phyloP scores from a whole-genome alignment of 2,113 vertebrate genomes.

The Cyanistes caeruleus region DNA sequence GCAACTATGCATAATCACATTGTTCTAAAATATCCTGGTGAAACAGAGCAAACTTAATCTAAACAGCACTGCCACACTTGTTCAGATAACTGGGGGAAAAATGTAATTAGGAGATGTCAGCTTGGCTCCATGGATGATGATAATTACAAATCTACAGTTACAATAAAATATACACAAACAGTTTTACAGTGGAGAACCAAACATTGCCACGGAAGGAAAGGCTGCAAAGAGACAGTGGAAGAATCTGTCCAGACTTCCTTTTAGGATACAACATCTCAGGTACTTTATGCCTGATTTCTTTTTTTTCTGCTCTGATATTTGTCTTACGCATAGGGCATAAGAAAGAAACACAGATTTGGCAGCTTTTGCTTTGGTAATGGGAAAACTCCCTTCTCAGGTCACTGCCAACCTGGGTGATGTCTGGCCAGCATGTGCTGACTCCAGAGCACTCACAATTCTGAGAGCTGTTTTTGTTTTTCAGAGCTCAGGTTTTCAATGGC shows the following conservation, averaged over 20 bases:
- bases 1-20: slow-evolving; percentile 68
- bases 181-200: not conserved
- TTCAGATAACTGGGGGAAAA: slow-evolving; percentile 23
- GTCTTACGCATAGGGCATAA: not conserved
- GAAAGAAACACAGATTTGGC: not conserved
- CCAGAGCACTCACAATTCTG: not conserved
- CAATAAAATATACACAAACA: not conserved
- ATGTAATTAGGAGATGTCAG: slow-evolving; percentile 9
- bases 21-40: slow-evolving; percentile 71
- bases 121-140: not conserved
- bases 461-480: not conserved
- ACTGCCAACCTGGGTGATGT: not conserved
- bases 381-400: not conserved
- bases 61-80: slow-evolving; percentile 42
- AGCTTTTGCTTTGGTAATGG: not conserved
- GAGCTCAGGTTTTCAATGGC: not conserved
- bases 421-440: not conserved
- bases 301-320: not conserved
- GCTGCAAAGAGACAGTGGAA: not conserved
- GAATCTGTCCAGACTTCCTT: not conserved
- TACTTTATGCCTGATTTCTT: not conserved
- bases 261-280: not conserved
- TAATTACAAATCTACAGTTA: not conserved
- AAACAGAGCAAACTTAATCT: slow-evolving; percentile 56
- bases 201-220: not conserved